Percentiles rank a stretch among this genome's conserved stretches.
Conservation (phyloP, 2,888 invertebrate genomes). For the Troides helena region DNA sequence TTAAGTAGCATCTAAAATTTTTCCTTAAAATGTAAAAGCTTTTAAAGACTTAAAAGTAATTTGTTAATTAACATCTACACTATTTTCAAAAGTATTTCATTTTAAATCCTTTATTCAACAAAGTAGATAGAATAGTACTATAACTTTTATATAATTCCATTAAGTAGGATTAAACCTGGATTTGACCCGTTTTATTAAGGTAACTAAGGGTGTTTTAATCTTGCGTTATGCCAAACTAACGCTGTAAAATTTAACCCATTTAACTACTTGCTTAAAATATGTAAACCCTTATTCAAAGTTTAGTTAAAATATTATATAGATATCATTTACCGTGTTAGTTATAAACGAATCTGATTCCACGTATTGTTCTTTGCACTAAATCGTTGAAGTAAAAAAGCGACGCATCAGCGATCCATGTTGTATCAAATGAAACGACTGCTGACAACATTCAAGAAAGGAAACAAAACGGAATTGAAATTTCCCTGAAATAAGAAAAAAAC, state of each 20-base stretch:
- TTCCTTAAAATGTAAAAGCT: too few species aligned
- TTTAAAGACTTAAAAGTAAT: background rate
- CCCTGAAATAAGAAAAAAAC: slow-evolving; percentile 20
- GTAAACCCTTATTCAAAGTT: background rate
- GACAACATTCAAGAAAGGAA: slow-evolving; percentile 12
- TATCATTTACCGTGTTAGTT: background rate
- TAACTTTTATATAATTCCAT: slow-evolving; percentile 2
- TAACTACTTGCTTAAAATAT: slow-evolving; percentile 1
- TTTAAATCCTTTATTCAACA: background rate
- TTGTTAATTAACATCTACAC: background rate
- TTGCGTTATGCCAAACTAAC: background rate
- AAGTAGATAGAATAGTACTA: background rate
- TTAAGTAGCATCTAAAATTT: too few species aligned
- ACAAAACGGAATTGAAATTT: slow-evolving; percentile 20
- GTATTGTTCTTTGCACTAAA: background rate
- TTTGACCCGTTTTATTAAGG: background rate
- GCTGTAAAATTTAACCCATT: background rate
- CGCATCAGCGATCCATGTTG: slow-evolving; percentile 2
- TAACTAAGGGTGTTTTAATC: slow-evolving; percentile 7
- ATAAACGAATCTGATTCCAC: background rate
- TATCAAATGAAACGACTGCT: slow-evolving; percentile 14
- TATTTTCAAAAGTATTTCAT: background rate
- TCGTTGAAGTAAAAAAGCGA: background rate
- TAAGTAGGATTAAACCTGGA: background rate
- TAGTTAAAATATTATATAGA: background rate